These are phyloP conservation scores for Rhynchotus rufescens DNA, from an alignment of 2,797 vertebrate species.

Conservation along the genomic window DNA sequence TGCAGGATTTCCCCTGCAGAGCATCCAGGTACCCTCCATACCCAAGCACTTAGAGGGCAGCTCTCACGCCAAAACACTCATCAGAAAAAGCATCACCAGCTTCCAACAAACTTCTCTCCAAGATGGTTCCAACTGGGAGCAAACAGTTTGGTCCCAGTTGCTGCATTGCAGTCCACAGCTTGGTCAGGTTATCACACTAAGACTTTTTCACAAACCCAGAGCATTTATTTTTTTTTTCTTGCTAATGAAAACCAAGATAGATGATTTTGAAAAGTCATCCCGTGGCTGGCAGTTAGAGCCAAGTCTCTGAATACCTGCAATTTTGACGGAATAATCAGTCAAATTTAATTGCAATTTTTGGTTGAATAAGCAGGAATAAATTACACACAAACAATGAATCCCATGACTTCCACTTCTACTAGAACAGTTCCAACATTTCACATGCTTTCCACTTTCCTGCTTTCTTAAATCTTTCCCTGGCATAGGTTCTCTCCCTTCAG, in stretches of 20 bases:
- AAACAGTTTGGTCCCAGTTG: accelerated
- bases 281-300: slow-evolving; percentile 17
- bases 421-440: not conserved
- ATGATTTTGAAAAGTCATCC: slow-evolving; percentile 19
- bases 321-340: slow-evolving; percentile 38
- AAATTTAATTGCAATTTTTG: slow-evolving; percentile 49
- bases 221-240: not conserved
- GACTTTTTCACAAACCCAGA: not conserved
- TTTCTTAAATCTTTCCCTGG: not conserved
- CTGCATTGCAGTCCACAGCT: slow-evolving; percentile 35
- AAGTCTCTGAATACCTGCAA: slow-evolving; percentile 19
- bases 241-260: not conserved
- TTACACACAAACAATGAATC: not conserved
- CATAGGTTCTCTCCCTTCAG: not conserved
- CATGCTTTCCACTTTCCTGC: not conserved
- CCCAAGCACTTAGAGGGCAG: not conserved
- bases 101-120: not conserved
- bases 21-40: accelerated
- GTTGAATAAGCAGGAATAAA: slow-evolving; percentile 49
- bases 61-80: not conserved
- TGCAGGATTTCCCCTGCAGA: not conserved
- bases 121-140: not conserved
- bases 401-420: not conserved
- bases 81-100: not conserved
- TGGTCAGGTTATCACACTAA: not conserved